Conservation (phyloP, 1,140 invertebrate genomes). For the Drosophila miranda region DNA sequence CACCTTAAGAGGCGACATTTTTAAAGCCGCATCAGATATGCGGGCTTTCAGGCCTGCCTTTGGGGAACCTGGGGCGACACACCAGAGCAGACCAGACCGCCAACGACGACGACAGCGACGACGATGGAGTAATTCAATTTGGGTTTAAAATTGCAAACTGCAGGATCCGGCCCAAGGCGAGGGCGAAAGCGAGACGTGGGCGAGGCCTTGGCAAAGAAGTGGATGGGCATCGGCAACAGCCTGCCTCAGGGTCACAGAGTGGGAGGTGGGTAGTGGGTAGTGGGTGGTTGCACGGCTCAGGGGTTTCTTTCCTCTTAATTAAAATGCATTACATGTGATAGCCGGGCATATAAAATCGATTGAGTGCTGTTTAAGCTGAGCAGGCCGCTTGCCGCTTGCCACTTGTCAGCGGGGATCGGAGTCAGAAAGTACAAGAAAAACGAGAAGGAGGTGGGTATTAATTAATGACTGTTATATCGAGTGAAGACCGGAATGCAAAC, state of each 20-base stretch:
- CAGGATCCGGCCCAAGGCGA: conserved; percentile 23
- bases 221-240: conserved; percentile 3
- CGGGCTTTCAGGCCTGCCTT: conserved; percentile 24
- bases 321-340: conserved; percentile 63
- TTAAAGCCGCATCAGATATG: conserved; percentile 58
- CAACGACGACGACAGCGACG: conserved; percentile 25
- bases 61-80: conserved; percentile 13
- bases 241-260: conserved; percentile 2
- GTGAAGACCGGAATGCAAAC: conserved; percentile 7
- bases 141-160: conserved; percentile 77
- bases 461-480: conserved; percentile 61
- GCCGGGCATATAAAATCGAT: conserved; percentile 60
- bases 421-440: not conserved
- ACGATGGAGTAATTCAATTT: conserved; percentile 69
- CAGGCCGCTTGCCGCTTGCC: conserved; percentile 22
- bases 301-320: conserved; percentile 65
- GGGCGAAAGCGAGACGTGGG: not conserved
- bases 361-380: conserved; percentile 61
- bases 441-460: conserved; percentile 38
- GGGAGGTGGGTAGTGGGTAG: conserved; percentile 2
- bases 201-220: conserved; percentile 30
- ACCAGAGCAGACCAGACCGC: conserved; percentile 31
- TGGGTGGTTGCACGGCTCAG: conserved; percentile 6
- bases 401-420: conserved; percentile 24
- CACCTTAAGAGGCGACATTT: conserved; percentile 36